These are phyloP conservation scores for Hymenochirus boettgeri DNA, from an alignment of 2,113 vertebrate species.

Conservation along the genomic window DNA sequence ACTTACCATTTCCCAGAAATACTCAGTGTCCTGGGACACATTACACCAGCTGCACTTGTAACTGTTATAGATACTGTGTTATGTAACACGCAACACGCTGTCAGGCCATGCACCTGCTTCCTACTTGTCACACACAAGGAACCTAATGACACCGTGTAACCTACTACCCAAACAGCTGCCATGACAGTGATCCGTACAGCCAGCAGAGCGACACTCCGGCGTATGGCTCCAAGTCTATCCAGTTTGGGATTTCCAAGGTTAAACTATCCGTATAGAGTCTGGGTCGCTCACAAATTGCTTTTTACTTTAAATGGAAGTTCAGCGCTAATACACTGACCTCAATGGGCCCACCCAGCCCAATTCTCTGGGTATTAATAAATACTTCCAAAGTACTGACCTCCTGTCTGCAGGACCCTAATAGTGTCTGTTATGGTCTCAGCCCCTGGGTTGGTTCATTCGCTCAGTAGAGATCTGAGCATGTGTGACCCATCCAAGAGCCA, in stretches of 20 bases:
- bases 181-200: neutral
- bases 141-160: constrained; percentile 24
- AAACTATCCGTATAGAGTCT: neutral
- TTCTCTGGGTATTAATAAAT: too few relatives aligned
- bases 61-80: constrained; percentile 31
- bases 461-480: too few relatives aligned
- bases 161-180: constrained; percentile 16
- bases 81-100: neutral
- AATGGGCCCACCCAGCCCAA: too few relatives aligned
- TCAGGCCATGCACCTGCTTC: constrained; percentile 18
- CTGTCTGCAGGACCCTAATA: too few relatives aligned
- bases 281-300: neutral
- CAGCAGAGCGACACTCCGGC: neutral
- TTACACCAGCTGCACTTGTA: constrained; percentile 13
- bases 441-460: too few relatives aligned
- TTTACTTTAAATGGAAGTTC: too few relatives aligned
- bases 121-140: constrained; percentile 31
- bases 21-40: constrained; percentile 5
- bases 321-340: too few relatives aligned
- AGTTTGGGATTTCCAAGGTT: neutral
- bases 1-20: constrained; percentile 16
- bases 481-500: too few relatives aligned
- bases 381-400: too few relatives aligned
- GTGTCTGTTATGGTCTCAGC: too few relatives aligned
- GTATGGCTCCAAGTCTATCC: neutral